Conservation (phyloP, 1,140 invertebrate genomes). For the Drosophila virilis region DNA sequence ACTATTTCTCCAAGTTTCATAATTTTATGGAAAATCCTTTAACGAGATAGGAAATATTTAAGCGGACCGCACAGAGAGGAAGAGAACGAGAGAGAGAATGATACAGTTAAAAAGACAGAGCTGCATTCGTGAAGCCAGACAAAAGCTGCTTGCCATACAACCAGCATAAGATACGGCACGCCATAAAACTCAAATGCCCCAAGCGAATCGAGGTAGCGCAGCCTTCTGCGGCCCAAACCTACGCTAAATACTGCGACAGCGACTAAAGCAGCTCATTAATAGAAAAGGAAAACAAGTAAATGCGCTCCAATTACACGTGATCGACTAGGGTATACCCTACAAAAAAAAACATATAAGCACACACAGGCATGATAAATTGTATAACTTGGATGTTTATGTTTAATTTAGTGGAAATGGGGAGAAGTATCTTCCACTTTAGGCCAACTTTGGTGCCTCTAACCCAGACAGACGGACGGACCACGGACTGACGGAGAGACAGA, state of each 20-base stretch:
- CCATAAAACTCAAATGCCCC: not conserved
- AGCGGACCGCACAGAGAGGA: not conserved
- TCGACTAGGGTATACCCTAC: not conserved
- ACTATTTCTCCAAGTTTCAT: no score
- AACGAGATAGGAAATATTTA: no score
- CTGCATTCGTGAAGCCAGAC: not conserved
- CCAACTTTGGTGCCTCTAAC: no score
- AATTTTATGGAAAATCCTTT: no score
- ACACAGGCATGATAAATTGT: not conserved
- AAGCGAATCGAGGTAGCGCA: slow-evolving; percentile 38
- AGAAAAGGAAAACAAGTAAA: slow-evolving; percentile 30
- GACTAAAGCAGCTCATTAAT: slow-evolving; percentile 65
- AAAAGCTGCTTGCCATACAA: slow-evolving; percentile 2
- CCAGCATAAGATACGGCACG: not conserved
- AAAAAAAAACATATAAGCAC: not conserved
- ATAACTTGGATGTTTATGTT: no score
- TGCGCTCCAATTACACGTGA: not conserved
- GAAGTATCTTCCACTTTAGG: no score
- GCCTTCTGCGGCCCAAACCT: slow-evolving; percentile 32
- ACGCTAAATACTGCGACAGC: slow-evolving; percentile 35
- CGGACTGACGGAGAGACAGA: not conserved
- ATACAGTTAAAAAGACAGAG: not conserved
- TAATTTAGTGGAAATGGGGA: no score
- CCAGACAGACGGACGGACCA: not conserved
- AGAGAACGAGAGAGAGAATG: not conserved